Evolutionary conservation across 2,888 invertebrate species (phyloP).

Genomic region (Empis stercorea): DNA sequence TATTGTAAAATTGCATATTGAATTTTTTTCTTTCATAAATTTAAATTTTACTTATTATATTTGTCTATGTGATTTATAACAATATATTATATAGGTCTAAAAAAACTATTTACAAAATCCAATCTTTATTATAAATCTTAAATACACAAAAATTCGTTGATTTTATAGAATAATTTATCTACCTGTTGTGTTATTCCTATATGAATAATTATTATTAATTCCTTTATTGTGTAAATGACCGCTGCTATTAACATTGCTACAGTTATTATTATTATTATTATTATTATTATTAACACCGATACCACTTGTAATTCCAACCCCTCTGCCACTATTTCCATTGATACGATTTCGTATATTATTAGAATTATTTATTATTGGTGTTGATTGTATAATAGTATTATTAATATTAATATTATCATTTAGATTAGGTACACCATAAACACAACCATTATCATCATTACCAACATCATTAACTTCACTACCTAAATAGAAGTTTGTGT

Average conservation of each 20-base stretch:
- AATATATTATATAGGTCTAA: too few relatives aligned
- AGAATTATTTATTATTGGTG: neutral
- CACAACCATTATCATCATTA: conserved; percentile 3
- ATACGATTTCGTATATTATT: conserved; percentile 3
- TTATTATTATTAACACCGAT: neutral
- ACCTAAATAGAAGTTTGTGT: conserved; percentile 13
- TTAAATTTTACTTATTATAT: too few relatives aligned
- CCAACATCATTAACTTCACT: neutral
- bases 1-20: too few relatives aligned
- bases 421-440: conserved; percentile 11
- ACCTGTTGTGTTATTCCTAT: conserved; percentile 34
- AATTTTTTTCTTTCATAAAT: too few relatives aligned
- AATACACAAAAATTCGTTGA: too few relatives aligned
- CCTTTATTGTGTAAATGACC: conserved; percentile 26
- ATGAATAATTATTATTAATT: conserved; percentile 36
- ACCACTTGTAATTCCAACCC: conserved; percentile 9
- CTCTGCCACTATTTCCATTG: conserved; percentile 12
- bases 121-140: too few relatives aligned
- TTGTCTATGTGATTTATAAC: too few relatives aligned
- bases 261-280: conserved; percentile 7
- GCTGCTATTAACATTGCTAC: conserved; percentile 12
- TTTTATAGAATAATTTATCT: conserved; percentile 8
- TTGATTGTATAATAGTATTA: neutral
- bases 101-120: too few relatives aligned
- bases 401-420: conserved; percentile 1